Base-by-base conservation (phyloP, 2,888 invertebrate species). In the Eupsilia transversa region DNA sequence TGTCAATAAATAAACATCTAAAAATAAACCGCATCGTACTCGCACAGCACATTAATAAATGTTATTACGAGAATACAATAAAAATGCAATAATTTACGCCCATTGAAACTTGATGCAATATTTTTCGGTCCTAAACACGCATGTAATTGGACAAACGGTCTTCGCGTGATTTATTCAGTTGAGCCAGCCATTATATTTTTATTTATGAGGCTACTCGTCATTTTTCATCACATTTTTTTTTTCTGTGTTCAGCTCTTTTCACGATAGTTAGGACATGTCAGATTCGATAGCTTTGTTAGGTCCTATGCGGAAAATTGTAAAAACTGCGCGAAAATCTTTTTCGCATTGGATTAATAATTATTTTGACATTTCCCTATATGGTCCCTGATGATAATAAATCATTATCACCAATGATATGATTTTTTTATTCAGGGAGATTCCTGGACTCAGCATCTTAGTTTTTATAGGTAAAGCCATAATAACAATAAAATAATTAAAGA, bases 81-180 rank as follows among this genome's bases (percentile, higher is more conserved):
- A 57, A 79, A 77, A 57, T 49, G 43, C 63, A 85, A 84, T 84
- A 86, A 79, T 79, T 87, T 74, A 82, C 73, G 67, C 67, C 68
- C 67, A 75, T 72, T 75, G 64, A 77, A 82, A 79, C 43, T 77
- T 78, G 74, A 72, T 73, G 79, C 82, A 86, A 82, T 87, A 86
- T 82, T 77, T 86, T 84, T 77, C 69, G 81, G 71, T 76, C 70
- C 75, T 74, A 84, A 82, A 82, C 70, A 77, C 67, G 72, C 61
- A 68, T 49, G 70, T 86, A 79, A 85, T 86, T 84, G 79, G 52
- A 73, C 59, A 76, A 78, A 77, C 80, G 74, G 68, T 71, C 56
- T 63, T 72, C 52, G 33, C 57, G 49, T 87, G 87, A 87, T 87
- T 86, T 86, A 86, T 82, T 63, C 52, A 14, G 54, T 69, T 46